A percentile compares a stretch with the other conserved stretches of the same genome.
Evolutionary conservation across 2,888 invertebrate species (phyloP).

Genomic region (Drosophila antonietae): DNA sequence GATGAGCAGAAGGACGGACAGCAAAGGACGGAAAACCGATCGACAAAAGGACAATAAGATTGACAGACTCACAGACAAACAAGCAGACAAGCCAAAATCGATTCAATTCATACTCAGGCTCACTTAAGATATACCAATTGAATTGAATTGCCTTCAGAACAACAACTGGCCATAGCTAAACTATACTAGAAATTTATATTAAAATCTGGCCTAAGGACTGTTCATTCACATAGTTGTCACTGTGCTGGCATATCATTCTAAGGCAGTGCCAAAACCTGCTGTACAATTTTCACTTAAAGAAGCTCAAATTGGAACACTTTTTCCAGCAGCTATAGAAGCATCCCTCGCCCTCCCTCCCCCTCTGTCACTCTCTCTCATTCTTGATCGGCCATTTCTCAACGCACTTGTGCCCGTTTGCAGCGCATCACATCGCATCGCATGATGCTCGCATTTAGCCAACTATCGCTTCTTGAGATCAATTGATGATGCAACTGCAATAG

Average conservation of each 20-base stretch:
- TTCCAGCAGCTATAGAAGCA: neutral
- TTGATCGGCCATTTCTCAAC: constrained; percentile 28
- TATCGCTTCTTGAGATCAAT: neutral
- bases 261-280: neutral
- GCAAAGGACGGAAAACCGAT: neutral
- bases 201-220: neutral
- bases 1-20: neutral
- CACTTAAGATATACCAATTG: neutral
- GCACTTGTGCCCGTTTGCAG: constrained; percentile 59
- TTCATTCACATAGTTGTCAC: constrained; percentile 2
- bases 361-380: neutral
- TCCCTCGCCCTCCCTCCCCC: neutral
- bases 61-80: no score
- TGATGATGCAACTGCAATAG: constrained; percentile 43
- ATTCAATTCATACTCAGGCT: no score
- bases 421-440: neutral
- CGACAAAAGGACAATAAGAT: neutral
- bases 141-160: neutral
- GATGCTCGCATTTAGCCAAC: constrained; percentile 20
- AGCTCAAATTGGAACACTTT: constrained; percentile 2
- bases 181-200: neutral
- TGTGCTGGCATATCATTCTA: neutral
- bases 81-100: no score
- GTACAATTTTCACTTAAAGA: neutral
- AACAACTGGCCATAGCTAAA: neutral